Evolutionary conservation across 2,113 vertebrate species (phyloP).

Genomic region (Anarrhichthys ocellatus): DNA sequence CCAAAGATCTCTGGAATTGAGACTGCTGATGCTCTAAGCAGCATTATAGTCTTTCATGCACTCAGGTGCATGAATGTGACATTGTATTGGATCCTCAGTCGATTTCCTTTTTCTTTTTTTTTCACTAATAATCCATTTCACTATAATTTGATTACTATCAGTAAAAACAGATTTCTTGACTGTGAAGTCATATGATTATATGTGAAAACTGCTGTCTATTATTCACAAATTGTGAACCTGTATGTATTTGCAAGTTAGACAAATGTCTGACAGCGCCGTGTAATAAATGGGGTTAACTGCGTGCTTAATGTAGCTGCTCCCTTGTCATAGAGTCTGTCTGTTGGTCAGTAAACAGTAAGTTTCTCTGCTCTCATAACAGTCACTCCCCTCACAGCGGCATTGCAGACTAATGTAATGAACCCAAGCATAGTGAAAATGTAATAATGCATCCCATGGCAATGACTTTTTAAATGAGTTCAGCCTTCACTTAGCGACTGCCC

Average conservation of each 20-base stretch:
- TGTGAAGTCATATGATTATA: neutral
- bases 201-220: neutral
- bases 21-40: neutral
- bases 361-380: slow-evolving; percentile 7
- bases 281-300: neutral
- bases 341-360: slow-evolving; percentile 27
- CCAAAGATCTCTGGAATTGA: neutral
- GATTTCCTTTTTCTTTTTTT: neutral
- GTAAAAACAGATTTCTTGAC: neutral
- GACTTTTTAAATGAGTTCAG: slow-evolving; percentile 52
- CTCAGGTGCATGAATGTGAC: slow-evolving; percentile 9
- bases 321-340: neutral
- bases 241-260: neutral
- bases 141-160: slow-evolving; percentile 18
- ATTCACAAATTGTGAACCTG: neutral
- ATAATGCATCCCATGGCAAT: slow-evolving; percentile 39
- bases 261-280: neutral
- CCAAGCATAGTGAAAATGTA: slow-evolving; percentile 29
- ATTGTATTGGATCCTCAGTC: slow-evolving; percentile 3
- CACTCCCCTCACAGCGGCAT: slow-evolving; percentile 13
- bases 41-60: neutral
- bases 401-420: slow-evolving; percentile 42
- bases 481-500: slow-evolving; percentile 13
- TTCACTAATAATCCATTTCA: too few relatives aligned
- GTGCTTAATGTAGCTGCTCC: neutral